phyloP scores from a whole-genome alignment of 2,888 invertebrate species.

The Aphidius colemani region DNA sequence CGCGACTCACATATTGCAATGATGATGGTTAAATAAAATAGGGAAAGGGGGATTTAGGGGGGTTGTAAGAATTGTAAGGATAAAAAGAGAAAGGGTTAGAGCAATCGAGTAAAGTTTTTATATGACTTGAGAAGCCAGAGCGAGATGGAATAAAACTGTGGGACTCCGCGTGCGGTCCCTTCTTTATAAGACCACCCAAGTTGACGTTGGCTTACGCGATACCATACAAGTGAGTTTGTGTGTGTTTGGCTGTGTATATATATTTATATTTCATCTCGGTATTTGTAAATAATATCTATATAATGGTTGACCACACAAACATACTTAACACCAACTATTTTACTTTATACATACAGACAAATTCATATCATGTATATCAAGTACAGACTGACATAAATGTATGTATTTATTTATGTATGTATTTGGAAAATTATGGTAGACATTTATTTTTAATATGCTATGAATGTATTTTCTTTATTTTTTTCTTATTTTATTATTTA shows the following conservation, averaged over 20 bases:
- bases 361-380: neutral
- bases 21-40: neutral
- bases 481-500: too few species aligned
- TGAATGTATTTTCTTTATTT: too few species aligned
- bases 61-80: slow-evolving; percentile 23
- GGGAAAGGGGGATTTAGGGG: slow-evolving; percentile 16
- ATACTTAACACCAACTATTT: neutral
- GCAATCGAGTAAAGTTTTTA: slow-evolving; percentile 48
- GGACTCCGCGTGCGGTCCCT: slow-evolving; percentile 60
- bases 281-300: too few species aligned
- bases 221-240: slow-evolving; percentile 30
- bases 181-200: slow-evolving; percentile 60
- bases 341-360: neutral
- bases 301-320: slow-evolving; percentile 12
- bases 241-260: slow-evolving; percentile 23
- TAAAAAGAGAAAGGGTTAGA: slow-evolving; percentile 32
- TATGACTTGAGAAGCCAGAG: slow-evolving; percentile 20
- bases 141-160: slow-evolving; percentile 44
- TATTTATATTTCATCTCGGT: slow-evolving; percentile 8
- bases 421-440: too few species aligned
- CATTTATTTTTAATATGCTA: too few species aligned
- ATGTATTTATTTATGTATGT: too few species aligned
- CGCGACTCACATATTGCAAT: slow-evolving; percentile 22
- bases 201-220: slow-evolving; percentile 52
- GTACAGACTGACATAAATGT: too few species aligned